phyloP scores from a whole-genome alignment of 2,797 vertebrate genomes.

The Bradypus variegatus region DNA sequence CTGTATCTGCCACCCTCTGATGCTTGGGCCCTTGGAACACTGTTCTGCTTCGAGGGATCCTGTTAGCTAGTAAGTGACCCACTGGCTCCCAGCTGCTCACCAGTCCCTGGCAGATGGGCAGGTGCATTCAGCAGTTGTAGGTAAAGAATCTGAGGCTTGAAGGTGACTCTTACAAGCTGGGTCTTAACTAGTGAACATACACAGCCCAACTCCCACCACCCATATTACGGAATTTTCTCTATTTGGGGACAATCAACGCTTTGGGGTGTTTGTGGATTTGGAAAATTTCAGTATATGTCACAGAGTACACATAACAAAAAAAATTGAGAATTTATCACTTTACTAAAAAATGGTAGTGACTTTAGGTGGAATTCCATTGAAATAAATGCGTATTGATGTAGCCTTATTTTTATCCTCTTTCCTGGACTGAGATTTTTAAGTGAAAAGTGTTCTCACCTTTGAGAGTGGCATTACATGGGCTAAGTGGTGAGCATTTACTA shows the following conservation, averaged over 20 bases:
- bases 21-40: accelerated
- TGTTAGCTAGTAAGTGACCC: too few species aligned
- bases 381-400: accelerated
- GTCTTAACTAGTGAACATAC: accelerated
- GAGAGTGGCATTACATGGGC: background rate
- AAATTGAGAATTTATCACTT: background rate
- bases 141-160: too few species aligned
- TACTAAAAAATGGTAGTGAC: background rate
- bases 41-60: background rate
- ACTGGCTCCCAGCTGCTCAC: too few species aligned
- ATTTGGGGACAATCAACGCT: accelerated
- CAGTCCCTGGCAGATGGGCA: too few species aligned
- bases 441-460: background rate
- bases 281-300: background rate
- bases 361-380: accelerated
- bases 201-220: accelerated
- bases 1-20: accelerated
- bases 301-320: background rate
- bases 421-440: too few species aligned
- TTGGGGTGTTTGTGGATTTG: too few species aligned
- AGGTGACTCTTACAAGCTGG: accelerated
- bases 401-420: accelerated
- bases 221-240: accelerated
- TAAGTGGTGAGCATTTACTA: background rate
- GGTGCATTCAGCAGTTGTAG: too few species aligned